Percentiles rank a stretch among this genome's conserved stretches.
Evolutionary conservation across 2,797 vertebrate genomes (phyloP).

Genomic region (Gymnoscopelus braueri): DNA sequence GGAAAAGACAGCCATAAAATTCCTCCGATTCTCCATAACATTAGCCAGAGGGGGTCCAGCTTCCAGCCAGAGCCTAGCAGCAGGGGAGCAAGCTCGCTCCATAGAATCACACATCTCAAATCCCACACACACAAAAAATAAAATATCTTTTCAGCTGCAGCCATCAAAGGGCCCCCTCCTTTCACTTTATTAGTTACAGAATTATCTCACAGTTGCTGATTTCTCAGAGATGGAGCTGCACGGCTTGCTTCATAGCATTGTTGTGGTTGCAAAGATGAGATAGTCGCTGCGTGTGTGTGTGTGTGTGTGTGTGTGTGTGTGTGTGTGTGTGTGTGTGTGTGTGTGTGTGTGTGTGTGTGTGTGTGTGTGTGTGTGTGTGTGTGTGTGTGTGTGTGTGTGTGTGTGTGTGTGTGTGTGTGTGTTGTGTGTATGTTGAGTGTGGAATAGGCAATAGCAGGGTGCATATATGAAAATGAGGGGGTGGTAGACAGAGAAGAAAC

Average conservation of each 20-base stretch:
- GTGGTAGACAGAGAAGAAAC: slow-evolving; percentile 18
- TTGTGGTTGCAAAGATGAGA: slow-evolving; percentile 77
- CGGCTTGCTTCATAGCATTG: slow-evolving; percentile 65
- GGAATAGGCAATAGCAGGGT: slow-evolving; percentile 18
- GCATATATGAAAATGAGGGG: slow-evolving; percentile 45
- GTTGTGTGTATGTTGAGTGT: slow-evolving; percentile 22
- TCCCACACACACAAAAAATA: slow-evolving; percentile 93
- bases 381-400: slow-evolving; percentile 40
- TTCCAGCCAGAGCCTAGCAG: slow-evolving; percentile 93
- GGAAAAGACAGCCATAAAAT: slow-evolving; percentile 99
- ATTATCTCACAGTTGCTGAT: slow-evolving; percentile 93
- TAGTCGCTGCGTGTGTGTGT: slow-evolving; percentile 57
- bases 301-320: slow-evolving; percentile 40
- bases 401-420: slow-evolving; percentile 35
- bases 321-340: slow-evolving; percentile 35
- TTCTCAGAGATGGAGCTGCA: slow-evolving; percentile 82
- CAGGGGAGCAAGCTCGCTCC: slow-evolving; percentile 89
- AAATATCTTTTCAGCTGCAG: slow-evolving; percentile 98
- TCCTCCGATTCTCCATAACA: slow-evolving; percentile 98
- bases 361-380: slow-evolving; percentile 31
- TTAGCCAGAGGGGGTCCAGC: slow-evolving; percentile 96
- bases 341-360: slow-evolving; percentile 53
- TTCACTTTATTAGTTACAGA: slow-evolving; percentile 97
- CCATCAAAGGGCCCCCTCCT: slow-evolving; percentile 88
- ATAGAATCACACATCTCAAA: slow-evolving; percentile 94